Base-by-base conservation (phyloP, 2,888 invertebrate genomes). In the Dryadula phaetusa region DNA sequence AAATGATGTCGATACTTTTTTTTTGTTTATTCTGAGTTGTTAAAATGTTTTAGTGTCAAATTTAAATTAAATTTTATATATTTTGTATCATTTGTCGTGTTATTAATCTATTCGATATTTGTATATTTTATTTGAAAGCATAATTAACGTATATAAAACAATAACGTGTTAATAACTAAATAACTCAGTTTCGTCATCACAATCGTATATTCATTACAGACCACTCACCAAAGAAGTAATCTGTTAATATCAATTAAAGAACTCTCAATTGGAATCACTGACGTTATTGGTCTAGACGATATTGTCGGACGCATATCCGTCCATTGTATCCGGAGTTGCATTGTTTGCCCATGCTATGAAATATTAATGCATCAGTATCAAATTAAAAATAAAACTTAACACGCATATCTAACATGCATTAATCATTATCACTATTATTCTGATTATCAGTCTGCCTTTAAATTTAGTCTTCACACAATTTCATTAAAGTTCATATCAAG, bases 251-350 rank as follows among this genome's bases (percentile, higher is more conserved):
- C 71, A 72, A 74, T 75, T 73, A 75, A 73, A 71, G 75, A 75
- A 76, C 76, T 74, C 76, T 79, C 79, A 82, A 83, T 84, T 83
- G 62, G 80, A 83, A 82, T 79, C 74, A 74, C 70, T 83, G 82
- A 83, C 83, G 83, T 84, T 83, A 84, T 73, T 65, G 69, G 77
- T 78, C 76, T 82, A 84, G 85, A 84, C 82, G 81, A 78, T 77
- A 83, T 84, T 83, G 81, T 77, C 82, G 80, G 79, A 77, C 77
- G 79, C 81, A 80, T 87, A 86, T 90, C 90, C 90, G 75, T 73
- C 74, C 74, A 82, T 84, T 78, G 82, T 83, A 82, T 89, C 90
- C 89, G 88, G 79, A 82, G 80, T 85, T 75, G 80, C 76, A 75
- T 75, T 76, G 80, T 77, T 73, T 73, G 73, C 75, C 74, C 76